Percentiles rank a stretch among this genome's conserved stretches.
These are phyloP conservation scores for Sarcophaga peregrina DNA, from an alignment of 1,140 invertebrate species.

Conservation along the genomic window DNA sequence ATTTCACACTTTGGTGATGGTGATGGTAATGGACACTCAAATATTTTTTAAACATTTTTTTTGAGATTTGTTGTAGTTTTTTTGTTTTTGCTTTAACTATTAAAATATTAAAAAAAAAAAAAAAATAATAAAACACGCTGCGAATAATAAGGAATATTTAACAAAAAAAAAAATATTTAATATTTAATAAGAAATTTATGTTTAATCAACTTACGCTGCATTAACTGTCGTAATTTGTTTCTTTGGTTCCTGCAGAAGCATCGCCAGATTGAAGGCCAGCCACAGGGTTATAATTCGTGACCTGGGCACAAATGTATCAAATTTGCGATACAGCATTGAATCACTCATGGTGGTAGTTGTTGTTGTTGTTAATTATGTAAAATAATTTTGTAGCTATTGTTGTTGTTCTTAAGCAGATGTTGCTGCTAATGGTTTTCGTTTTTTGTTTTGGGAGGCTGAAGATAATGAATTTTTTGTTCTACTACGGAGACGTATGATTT, in stretches of 20 bases:
- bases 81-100: no score
- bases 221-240: constrained; percentile 60
- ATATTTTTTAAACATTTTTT: no score
- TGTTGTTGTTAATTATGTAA: constrained; percentile 44
- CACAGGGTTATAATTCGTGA: constrained; percentile 63
- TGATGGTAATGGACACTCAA: neutral
- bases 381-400: neutral
- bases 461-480: neutral
- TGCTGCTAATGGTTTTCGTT: neutral
- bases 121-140: no score
- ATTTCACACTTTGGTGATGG: no score
- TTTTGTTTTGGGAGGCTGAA: neutral
- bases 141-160: neutral
- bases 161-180: no score
- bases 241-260: constrained; percentile 62
- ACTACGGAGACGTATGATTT: constrained; percentile 4
- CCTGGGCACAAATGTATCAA: constrained; percentile 56
- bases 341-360: constrained; percentile 50
- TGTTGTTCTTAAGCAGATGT: constrained; percentile 12
- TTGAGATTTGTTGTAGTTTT: no score
- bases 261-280: constrained; percentile 63
- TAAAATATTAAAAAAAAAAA: no score
- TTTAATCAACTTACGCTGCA: constrained; percentile 60
- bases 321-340: constrained; percentile 60
- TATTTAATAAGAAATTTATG: no score